Evolutionary conservation across 2,797 vertebrate genomes (phyloP).

Genomic region (Cygnus olor): DNA sequence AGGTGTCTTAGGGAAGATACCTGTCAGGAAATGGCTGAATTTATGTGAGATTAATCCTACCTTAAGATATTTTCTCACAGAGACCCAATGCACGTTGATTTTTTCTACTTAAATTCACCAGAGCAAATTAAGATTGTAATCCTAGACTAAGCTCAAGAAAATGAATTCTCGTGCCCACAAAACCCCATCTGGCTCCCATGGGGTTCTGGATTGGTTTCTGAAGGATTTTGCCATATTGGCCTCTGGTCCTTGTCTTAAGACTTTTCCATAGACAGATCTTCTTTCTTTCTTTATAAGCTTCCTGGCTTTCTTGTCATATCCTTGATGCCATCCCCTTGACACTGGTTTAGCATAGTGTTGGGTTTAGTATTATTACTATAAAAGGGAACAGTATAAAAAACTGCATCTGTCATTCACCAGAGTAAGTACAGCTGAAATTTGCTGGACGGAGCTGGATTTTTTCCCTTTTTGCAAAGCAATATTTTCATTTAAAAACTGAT

Average conservation of each 20-base stretch:
- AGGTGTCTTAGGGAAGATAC: background rate
- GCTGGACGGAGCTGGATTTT: slow-evolving; percentile 26
- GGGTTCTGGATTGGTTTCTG: background rate
- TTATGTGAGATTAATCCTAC: background rate
- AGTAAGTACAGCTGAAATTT: slow-evolving; percentile 54
- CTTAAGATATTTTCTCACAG: background rate
- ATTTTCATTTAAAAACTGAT: slow-evolving; percentile 51
- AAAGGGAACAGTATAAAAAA: slow-evolving; percentile 51
- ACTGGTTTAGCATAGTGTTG: background rate
- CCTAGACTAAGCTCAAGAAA: background rate
- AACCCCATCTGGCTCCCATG: background rate
- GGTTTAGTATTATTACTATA: slow-evolving; percentile 33
- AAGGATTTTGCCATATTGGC: background rate
- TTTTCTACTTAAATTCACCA: background rate
- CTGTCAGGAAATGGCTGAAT: background rate
- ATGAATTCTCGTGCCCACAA: background rate
- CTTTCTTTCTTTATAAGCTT: background rate
- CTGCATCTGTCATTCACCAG: slow-evolving; percentile 21
- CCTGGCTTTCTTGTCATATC: background rate
- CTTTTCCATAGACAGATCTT: background rate
- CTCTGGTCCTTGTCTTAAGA: background rate
- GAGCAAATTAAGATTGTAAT: background rate
- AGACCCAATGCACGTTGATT: background rate
- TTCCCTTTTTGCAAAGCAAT: background rate
- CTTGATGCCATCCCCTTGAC: slow-evolving; percentile 27